Conservation (phyloP, 2,113 vertebrate species). For the Phylloscopus whistleri region DNA sequence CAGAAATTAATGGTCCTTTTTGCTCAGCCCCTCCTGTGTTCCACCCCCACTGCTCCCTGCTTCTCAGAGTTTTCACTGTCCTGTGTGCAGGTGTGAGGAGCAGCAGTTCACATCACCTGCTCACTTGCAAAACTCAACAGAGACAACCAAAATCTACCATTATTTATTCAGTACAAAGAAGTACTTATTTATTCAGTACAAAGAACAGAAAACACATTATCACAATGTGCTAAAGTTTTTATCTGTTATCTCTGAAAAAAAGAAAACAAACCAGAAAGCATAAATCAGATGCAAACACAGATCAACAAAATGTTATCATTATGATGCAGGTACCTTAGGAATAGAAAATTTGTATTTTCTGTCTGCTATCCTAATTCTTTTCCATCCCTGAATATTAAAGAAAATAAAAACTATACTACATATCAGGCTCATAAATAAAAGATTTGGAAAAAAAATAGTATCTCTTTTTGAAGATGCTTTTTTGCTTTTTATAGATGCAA, state of each 20-base stretch:
- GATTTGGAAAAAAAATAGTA: rapidly evolving
- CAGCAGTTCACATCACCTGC: not conserved
- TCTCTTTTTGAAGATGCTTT: not conserved
- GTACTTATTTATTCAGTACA: not conserved
- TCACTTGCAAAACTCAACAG: not conserved
- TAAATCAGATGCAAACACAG: not conserved
- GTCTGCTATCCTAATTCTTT: not conserved
- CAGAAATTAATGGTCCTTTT: not conserved
- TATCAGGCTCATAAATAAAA: not conserved
- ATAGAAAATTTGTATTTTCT: not conserved
- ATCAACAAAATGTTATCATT: not conserved
- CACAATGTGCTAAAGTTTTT: not conserved
- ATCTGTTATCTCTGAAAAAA: not conserved
- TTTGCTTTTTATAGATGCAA: not conserved
- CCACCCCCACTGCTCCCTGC: not conserved
- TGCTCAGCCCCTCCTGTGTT: not conserved
- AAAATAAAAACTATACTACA: not conserved
- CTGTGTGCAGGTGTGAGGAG: not conserved
- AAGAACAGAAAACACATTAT: not conserved
- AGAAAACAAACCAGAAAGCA: not conserved
- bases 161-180: not conserved
- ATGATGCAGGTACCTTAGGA: not conserved
- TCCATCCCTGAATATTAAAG: not conserved
- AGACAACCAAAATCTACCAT: not conserved
- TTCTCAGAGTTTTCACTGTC: not conserved